Base-by-base conservation (phyloP, 2,113 vertebrate genomes). In the Dipodomys ordii region DNA sequence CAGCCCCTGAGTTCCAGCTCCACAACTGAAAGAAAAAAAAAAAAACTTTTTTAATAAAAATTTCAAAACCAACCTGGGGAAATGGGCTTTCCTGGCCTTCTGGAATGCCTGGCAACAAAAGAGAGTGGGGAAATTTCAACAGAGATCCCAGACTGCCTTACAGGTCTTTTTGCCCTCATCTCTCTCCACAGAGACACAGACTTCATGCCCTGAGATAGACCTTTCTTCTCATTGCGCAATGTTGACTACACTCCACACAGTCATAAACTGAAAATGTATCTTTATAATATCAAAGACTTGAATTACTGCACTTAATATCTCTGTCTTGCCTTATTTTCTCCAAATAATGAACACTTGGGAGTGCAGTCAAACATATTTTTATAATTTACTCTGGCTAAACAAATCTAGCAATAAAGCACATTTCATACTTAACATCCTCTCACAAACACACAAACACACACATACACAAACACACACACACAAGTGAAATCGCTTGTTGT, bases 381-480 rank as follows among this genome's bases (percentile, higher is more conserved):
- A 76, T 90, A 80, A 96, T 97, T 97, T 94, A 86, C 30, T 93
- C 69, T 1, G 18, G 92, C 93, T 65, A 88, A 53, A 93, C 69
- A 86, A 85, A 92, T 19, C 78, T 90, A 82, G 78, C 8, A 92
- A 86, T 86, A 89, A 90, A 95, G 83, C 67, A 94, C 69, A 88
- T 80, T 94, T 94, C 88, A 79, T 90, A 44, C n/a, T 91, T 88
- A 30, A 85, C 67, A 85, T 20, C 32, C 64, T 77, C 72, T 62
- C 7, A 78, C 57, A 80, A 20, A 39, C 32, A 65, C 32, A 44
- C 5, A 32, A 6, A 32, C 22, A 83, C 62, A 60, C 46, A 68
- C 32, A 85, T 32, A 85, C n/a, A 60, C 53, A 91, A 32, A 62
- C 62, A 65, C 80, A 83, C 25, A 85, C 64, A 85, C n/a, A 60